Evolutionary conservation across 2,797 vertebrate genomes (phyloP), one percentile per base, ranked within the genome.

Genomic region (Lemur catta): DNA sequence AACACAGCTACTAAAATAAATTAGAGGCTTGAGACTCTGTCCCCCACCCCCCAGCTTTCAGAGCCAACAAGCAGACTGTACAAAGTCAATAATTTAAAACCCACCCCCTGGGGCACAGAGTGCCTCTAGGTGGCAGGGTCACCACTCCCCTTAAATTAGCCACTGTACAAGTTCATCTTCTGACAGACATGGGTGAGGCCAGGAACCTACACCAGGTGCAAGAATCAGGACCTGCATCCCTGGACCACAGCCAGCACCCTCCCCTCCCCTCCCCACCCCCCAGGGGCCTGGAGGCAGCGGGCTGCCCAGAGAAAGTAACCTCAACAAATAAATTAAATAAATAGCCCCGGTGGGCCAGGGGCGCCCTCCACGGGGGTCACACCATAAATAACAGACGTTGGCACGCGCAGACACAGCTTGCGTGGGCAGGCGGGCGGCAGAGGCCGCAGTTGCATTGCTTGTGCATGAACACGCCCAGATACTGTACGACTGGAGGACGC

Each of bases 371-470:
- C 98, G 99, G 93, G 57, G 97, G 97, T 98, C 98, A 99, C 98
- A 98, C 98, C 99, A 99, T 99, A 99, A 99, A 99, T 99, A 99
- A 99, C 98, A 99, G 87, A 95, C 65, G 4, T 15, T 28, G 35
- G 43, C 69, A 30, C 67, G 4, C 41, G 7, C 30, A 35, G 24
- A 87, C 67, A 24, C 13, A 13, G 81, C 57, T 18, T 5, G 15
- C 13, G 75, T 9, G 71, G 35, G n/a, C 1, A 46, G n/a, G 8
- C 1, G 2, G 84, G 84, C 69, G 4, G 80, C 61, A 26, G 82
- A 98, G 98, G 98, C 98, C 99, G 98, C 98, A 99, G 99, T 99
- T 99, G 99, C 99, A 99, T 99, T 99, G 99, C 99, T 99, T 99
- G 99, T 99, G 99, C 99, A 99, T 98, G 98, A 98, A 82, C 52